Percentiles rank a stretch among this genome's conserved stretches.
Evolutionary conservation across 2,797 vertebrate species (phyloP).

Genomic region (Ctenosaura bakeri): DNA sequence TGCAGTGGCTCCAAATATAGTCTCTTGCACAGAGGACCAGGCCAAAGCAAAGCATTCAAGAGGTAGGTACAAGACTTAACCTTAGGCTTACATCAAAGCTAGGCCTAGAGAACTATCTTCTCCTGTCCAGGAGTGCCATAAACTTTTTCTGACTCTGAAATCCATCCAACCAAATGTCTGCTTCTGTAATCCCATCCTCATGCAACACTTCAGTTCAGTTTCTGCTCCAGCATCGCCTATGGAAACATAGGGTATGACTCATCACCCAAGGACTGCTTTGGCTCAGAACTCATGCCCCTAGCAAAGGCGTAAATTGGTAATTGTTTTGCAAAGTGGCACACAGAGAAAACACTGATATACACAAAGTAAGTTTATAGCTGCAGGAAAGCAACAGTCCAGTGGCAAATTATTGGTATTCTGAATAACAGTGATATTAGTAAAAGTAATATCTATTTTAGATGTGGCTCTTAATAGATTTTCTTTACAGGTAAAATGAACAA

Average conservation of each 20-base stretch:
- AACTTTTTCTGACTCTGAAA: neutral
- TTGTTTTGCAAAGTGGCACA: neutral
- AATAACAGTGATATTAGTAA: neutral
- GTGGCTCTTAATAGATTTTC: neutral
- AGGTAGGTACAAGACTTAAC: no score
- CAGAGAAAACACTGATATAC: neutral
- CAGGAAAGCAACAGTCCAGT: conserved; percentile 27
- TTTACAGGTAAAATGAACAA: neutral
- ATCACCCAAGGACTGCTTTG: neutral
- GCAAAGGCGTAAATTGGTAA: rapidly evolving
- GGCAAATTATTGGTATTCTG: neutral
- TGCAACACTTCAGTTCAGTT: rapidly evolving
- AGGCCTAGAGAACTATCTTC: neutral
- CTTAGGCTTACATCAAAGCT: neutral
- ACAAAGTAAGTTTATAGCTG: neutral
- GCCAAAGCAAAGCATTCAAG: neutral
- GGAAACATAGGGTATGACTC: rapidly evolving
- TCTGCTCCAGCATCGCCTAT: neutral
- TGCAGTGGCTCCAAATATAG: neutral
- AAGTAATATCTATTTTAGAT: neutral
- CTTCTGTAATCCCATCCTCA: rapidly evolving
- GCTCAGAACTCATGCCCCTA: rapidly evolving
- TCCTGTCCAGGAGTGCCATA: neutral
- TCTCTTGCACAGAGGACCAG: neutral
- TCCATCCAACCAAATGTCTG: neutral